Base-by-base conservation (phyloP, 2,888 invertebrate species). In the Alviniconcha strummeri region DNA sequence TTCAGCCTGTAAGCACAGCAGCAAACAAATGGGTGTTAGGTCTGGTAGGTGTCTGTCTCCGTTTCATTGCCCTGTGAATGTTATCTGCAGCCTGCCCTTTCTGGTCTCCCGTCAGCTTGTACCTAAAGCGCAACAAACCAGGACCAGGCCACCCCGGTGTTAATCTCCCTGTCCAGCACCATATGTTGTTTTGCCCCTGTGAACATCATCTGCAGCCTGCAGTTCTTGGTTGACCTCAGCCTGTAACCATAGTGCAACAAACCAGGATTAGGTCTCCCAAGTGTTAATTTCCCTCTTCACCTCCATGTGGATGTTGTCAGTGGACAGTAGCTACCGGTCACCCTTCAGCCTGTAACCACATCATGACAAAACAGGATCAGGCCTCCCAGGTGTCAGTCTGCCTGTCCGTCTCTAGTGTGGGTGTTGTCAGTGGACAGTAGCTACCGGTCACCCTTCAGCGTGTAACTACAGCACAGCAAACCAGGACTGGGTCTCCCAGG, bases 41-140 rank as follows among this genome's bases (percentile, higher is more conserved):
- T n/a, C n/a, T n/a, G n/a, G n/a, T n/a, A n/a, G n/a, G n/a, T n/a
- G n/a, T n/a, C n/a, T n/a, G n/a, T n/a, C n/a, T n/a, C n/a, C 90
- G 92, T 9, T 88, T 86, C 11, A 89, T 88, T 77, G 90, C 90
- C 80, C 92, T 88, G 64, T 87, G 87, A 57, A 92, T 85, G 71
- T 89, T 87, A 11, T 93, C 67, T 87, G 88, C 52, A 93, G 86
- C 82, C 36, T 36, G 36, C 36, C 36, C 36, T 36, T 92, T 90
- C 60, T 86, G 90, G 84, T 91, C 91, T 74, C 91, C 91, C 72
- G 89, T 88, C 71, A 90, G 86, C 93, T 92, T 93, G 85, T n/a
- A 86, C 78, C n/a, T 36, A 19, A 5, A 81, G 13, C 19, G 17
- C 36, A 36, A 36, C 36, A 36, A 36, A 36, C 36, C 36, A 36